Evolutionary conservation across 2,888 invertebrate genomes (phyloP).

Genomic region (Suillia variegata): DNA sequence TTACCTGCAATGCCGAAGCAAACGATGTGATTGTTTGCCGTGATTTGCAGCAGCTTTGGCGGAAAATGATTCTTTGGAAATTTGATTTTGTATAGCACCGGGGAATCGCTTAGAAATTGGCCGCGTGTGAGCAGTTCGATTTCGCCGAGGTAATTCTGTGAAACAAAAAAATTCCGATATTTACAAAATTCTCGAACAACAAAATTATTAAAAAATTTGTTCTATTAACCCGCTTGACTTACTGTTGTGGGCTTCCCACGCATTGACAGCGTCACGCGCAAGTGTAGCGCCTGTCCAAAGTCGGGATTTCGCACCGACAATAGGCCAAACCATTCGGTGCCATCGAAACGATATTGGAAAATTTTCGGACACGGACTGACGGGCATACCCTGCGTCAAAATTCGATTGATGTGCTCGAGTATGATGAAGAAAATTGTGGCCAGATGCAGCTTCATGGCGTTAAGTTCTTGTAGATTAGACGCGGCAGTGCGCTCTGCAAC

Average conservation of each 20-base stretch:
- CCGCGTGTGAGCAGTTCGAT: conserved; percentile 64
- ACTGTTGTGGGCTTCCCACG: conserved; percentile 56
- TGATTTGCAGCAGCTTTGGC: conserved; percentile 66
- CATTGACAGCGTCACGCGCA: conserved; percentile 55
- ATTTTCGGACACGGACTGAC: conserved; percentile 57
- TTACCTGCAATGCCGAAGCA: conserved; percentile 67
- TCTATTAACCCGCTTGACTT: too few species aligned
- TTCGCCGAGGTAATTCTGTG: conserved; percentile 67
- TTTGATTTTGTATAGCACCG: conserved; percentile 64
- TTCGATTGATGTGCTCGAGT: conserved; percentile 38
- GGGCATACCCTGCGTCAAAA: conserved; percentile 49
- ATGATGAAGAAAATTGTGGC: conserved; percentile 34
- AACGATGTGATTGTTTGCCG: conserved; percentile 65
- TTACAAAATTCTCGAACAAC: too few species aligned
- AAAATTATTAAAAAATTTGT: too few species aligned
- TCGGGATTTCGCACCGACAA: conserved; percentile 56
- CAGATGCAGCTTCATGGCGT: conserved; percentile 38
- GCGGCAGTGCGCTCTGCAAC: too few species aligned
- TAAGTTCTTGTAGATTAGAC: too few species aligned
- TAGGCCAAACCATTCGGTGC: conserved; percentile 60
- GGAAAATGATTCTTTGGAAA: conserved; percentile 67
- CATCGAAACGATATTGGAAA: conserved; percentile 61
- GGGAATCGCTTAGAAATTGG: conserved; percentile 51
- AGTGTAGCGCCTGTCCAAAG: conserved; percentile 43
- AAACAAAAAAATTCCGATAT: too few species aligned